These are phyloP conservation scores for Orius insidiosus DNA, from an alignment of 1,140 invertebrate species.

Conservation along the genomic window DNA sequence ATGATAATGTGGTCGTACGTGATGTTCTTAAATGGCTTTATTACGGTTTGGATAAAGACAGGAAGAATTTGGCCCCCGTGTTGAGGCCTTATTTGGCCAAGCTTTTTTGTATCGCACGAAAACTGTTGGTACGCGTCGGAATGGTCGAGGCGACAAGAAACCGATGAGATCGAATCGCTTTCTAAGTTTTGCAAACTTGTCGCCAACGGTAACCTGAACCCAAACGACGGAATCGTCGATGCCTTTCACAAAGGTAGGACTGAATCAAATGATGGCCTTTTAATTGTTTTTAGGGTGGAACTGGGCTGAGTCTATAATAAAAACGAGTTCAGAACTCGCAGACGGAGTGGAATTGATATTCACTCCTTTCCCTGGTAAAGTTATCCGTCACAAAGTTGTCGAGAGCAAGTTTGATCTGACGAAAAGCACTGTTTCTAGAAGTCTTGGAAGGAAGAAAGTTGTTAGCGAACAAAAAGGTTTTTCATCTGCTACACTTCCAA, in stretches of 20 bases:
- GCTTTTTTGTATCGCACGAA: slow-evolving; percentile 38
- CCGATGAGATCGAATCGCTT: slow-evolving; percentile 39
- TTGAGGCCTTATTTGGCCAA: slow-evolving; percentile 42
- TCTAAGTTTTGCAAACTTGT: slow-evolving; percentile 37
- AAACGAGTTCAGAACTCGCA: slow-evolving; percentile 30
- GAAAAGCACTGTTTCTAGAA: slow-evolving; percentile 6
- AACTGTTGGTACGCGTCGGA: slow-evolving; percentile 44
- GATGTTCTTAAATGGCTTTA: slow-evolving; percentile 42
- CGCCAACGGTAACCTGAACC: slow-evolving; percentile 31
- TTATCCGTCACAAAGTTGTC: slow-evolving; percentile 17
- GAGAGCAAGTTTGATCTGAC: neutral
- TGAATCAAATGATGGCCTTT: too few species aligned
- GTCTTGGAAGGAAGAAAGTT: slow-evolving; percentile 18
- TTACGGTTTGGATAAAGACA: slow-evolving; percentile 30
- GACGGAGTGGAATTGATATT: slow-evolving; percentile 25
- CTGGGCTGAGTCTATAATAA: slow-evolving; percentile 43
- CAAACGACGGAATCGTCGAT: slow-evolving; percentile 38
- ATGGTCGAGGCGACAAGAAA: slow-evolving; percentile 31
- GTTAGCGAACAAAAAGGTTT: slow-evolving; percentile 14
- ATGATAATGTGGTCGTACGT: slow-evolving; percentile 25
- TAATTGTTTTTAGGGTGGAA: slow-evolving; percentile 26
- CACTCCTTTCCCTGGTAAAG: slow-evolving; percentile 19
- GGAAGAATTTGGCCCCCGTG: slow-evolving; percentile 31
- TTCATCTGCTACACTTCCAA: slow-evolving; percentile 15
- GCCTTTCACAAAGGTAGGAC: slow-evolving; percentile 35